A percentile compares a stretch with the other conserved stretches of the same genome.
phyloP scores from a whole-genome alignment of 2,888 invertebrate genomes.

The Cephonodes hylas region DNA sequence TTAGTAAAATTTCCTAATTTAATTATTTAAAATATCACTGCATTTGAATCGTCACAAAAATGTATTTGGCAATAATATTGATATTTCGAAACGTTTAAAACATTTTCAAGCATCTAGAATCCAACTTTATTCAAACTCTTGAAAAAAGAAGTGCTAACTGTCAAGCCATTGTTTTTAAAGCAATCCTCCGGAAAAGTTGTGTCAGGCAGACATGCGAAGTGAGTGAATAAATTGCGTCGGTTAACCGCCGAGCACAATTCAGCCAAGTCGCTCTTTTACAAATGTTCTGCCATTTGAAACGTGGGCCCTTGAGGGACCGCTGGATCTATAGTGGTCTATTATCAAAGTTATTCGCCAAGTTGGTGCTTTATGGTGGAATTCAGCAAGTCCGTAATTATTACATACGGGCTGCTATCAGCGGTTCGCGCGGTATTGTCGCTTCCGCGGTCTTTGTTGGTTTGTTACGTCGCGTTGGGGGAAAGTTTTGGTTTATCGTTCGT shows the following conservation, averaged over 20 bases:
- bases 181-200: background rate
- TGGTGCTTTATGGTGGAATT: background rate
- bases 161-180: background rate
- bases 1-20: too few relatives aligned
- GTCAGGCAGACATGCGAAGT: background rate
- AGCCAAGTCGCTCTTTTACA: slow-evolving; percentile 9
- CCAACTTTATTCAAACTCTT: too few relatives aligned
- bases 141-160: background rate
- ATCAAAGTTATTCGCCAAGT: background rate
- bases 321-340: background rate
- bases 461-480: background rate
- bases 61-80: too few relatives aligned
- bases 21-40: too few relatives aligned
- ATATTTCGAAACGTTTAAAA: too few relatives aligned
- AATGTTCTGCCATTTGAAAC: slow-evolving; percentile 8
- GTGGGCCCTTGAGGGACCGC: background rate
- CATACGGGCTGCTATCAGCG: background rate
- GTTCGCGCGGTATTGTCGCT: background rate
- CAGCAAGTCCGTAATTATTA: background rate
- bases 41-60: too few relatives aligned
- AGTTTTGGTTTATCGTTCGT: too few relatives aligned
- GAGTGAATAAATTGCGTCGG: background rate
- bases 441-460: background rate
- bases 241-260: slow-evolving; percentile 1
- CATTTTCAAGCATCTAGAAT: too few relatives aligned